Evolutionary conservation across 1,140 invertebrate species (phyloP).

Genomic region (Drosophila tristis): DNA sequence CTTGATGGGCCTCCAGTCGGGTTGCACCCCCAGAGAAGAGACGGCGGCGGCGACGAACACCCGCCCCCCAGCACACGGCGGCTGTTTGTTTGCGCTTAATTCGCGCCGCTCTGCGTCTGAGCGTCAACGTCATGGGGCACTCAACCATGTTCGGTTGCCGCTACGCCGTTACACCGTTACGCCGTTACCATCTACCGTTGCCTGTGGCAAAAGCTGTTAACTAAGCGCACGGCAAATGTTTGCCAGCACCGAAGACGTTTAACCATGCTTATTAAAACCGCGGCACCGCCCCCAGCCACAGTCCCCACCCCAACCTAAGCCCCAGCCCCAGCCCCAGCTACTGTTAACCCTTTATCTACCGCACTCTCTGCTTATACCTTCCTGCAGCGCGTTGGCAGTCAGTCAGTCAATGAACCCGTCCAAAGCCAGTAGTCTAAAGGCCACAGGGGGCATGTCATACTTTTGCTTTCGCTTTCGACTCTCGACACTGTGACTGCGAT

Average conservation of each 20-base stretch:
- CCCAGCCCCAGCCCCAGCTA: too few relatives aligned
- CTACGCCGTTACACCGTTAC: conserved; percentile 59
- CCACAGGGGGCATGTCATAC: conserved; percentile 77
- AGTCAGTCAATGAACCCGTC: conserved; percentile 61
- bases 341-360: too few relatives aligned
- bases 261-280: conserved; percentile 74
- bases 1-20: conserved; percentile 60
- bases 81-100: conserved; percentile 65
- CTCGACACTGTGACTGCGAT: conserved; percentile 28
- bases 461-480: conserved; percentile 71
- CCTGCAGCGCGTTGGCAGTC: neutral
- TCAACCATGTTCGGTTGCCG: conserved; percentile 64
- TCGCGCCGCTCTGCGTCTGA: conserved; percentile 34
- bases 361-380: too few relatives aligned
- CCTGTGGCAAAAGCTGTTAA: conserved; percentile 77
- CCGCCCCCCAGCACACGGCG: neutral
- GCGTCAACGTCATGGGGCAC: conserved; percentile 45
- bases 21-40: neutral
- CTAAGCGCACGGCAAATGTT: conserved; percentile 78
- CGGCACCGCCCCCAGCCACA: neutral
- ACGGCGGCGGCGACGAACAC: neutral
- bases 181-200: conserved; percentile 33
- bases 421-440: conserved; percentile 32
- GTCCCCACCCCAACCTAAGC: too few relatives aligned
- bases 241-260: conserved; percentile 76